Conservation (phyloP, 2,113 vertebrate genomes). For the Anser brachyrhynchus region DNA sequence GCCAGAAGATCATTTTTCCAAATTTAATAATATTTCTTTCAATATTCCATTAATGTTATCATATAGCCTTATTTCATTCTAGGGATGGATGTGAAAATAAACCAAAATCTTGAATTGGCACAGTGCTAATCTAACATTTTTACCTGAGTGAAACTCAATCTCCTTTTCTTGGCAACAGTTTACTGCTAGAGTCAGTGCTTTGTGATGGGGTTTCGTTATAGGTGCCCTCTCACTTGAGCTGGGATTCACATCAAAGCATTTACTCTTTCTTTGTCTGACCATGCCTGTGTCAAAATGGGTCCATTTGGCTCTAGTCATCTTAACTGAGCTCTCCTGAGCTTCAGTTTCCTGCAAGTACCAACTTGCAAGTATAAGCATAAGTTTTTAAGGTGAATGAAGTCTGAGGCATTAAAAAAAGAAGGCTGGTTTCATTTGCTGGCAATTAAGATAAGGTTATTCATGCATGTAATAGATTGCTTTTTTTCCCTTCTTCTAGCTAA, state of each 20-base stretch:
- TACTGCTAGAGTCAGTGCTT: neutral
- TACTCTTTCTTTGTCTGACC: neutral
- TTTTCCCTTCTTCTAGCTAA: neutral
- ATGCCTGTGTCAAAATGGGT: neutral
- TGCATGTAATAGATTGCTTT: neutral
- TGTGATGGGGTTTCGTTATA: neutral
- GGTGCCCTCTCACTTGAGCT: neutral
- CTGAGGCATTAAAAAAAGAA: neutral
- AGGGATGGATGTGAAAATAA: neutral
- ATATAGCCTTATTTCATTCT: neutral
- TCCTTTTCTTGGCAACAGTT: neutral
- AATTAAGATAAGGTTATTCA: slow-evolving; percentile 29
- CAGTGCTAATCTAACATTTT: neutral
- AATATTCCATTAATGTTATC: neutral
- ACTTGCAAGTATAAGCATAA: neutral
- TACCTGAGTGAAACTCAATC: neutral
- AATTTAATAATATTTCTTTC: neutral
- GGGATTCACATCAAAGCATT: neutral
- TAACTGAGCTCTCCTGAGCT: slow-evolving; percentile 12
- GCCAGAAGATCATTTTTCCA: neutral
- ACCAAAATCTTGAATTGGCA: neutral
- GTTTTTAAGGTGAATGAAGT: neutral
- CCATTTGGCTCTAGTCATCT: neutral
- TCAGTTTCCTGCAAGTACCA: neutral
- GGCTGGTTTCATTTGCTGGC: slow-evolving; percentile 3